Percentiles rank a stretch among this genome's conserved stretches.
Conservation (phyloP, 1,140 invertebrate genomes). For the Helicoverpa zea region DNA sequence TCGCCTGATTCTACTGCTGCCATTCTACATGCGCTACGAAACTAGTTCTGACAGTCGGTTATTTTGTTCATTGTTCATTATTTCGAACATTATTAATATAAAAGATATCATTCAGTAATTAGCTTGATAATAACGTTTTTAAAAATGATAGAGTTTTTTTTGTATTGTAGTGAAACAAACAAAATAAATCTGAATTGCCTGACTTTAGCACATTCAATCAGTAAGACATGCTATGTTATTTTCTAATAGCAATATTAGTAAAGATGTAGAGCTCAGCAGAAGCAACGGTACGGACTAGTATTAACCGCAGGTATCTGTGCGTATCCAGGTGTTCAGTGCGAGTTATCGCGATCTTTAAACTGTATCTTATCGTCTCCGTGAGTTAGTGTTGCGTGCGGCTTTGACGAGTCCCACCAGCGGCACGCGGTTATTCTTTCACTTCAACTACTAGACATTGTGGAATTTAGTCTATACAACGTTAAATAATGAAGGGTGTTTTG, state of each 20-base stretch:
- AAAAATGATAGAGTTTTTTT: no score
- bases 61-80: no score
- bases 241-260: neutral
- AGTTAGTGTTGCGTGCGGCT: conserved; percentile 9
- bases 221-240: neutral
- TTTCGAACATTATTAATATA: no score
- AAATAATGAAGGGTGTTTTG: neutral
- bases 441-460: neutral
- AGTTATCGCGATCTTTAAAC: conserved; percentile 14
- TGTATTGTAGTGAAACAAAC: no score
- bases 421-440: neutral
- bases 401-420: neutral
- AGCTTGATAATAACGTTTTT: no score
- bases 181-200: neutral
- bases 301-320: neutral
- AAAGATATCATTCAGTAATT: no score
- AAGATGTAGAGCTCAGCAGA: neutral
- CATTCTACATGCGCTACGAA: neutral
- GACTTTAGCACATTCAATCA: neutral
- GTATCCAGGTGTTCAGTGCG: neutral
- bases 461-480: neutral
- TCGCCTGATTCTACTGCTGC: neutral
- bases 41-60: no score
- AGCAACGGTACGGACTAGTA: neutral
- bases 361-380: conserved; percentile 13